Conservation (phyloP, 2,113 vertebrate genomes). For the Phalacrocorax aristotelis region DNA sequence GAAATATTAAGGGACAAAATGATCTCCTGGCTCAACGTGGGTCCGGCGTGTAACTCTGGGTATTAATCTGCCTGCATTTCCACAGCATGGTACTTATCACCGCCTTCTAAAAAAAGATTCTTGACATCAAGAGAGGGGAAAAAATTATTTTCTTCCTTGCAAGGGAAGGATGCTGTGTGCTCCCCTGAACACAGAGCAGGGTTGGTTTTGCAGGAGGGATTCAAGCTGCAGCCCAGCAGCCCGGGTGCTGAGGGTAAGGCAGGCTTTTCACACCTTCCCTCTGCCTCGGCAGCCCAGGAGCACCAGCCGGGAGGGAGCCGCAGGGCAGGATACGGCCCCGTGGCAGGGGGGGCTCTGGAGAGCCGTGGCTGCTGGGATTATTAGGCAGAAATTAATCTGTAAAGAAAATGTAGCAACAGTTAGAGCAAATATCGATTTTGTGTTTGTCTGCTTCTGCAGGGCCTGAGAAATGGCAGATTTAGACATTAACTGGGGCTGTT, state of each 20-base stretch:
- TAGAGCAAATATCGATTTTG: slow-evolving; percentile 28
- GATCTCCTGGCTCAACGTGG: fast-evolving
- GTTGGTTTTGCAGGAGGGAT: neutral
- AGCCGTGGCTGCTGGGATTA: neutral
- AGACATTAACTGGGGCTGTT: neutral
- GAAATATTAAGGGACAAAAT: neutral
- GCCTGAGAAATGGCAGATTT: neutral
- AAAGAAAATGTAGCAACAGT: slow-evolving; percentile 15
- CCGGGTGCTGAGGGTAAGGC: neutral
- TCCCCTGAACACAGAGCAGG: neutral
- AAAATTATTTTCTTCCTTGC: neutral
- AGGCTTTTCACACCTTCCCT: neutral
- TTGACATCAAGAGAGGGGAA: fast-evolving
- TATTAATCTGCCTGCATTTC: neutral
- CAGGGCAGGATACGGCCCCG: fast-evolving
- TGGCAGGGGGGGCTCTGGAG: neutral
- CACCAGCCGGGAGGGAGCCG: fast-evolving
- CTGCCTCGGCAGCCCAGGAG: neutral
- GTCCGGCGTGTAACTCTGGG: fast-evolving
- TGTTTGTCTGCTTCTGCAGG: neutral
- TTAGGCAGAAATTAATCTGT: slow-evolving; percentile 1
- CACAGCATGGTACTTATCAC: fast-evolving
- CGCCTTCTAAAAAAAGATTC: neutral
- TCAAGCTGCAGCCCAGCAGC: neutral
- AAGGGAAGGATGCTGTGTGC: neutral